A percentile compares a stretch with the other conserved stretches of the same genome.
phyloP scores from a whole-genome alignment of 2,113 vertebrate species.

The Lepus americanus region DNA sequence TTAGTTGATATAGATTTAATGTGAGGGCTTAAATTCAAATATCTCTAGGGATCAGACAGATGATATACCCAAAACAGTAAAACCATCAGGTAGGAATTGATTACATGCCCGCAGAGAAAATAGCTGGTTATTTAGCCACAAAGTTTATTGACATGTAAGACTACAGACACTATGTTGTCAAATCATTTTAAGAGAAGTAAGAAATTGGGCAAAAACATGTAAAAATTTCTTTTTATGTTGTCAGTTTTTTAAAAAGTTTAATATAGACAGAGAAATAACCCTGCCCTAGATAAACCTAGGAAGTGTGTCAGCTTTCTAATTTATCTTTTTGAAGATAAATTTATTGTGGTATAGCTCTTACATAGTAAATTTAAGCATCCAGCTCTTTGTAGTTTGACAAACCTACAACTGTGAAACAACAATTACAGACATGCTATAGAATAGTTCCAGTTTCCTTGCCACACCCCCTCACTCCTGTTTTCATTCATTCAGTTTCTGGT shows the following conservation, averaged over 20 bases:
- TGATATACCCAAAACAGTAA: not conserved
- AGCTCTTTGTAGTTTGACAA: slow-evolving; percentile 21
- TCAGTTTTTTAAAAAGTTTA: not conserved
- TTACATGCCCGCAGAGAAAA: not conserved
- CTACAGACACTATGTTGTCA: not conserved
- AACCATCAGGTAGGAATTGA: not conserved
- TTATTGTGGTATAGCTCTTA: not conserved
- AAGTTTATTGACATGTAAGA: not conserved
- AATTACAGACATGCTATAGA: not conserved
- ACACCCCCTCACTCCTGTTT: not conserved
- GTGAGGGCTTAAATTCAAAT: not conserved
- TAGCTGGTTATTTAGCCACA: not conserved
- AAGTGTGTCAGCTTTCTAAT: not conserved
- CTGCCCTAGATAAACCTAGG: not conserved
- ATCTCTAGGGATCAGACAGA: not conserved
- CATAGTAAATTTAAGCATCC: not conserved
- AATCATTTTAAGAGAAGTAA: not conserved
- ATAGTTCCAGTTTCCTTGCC: not conserved
- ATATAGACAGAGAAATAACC: not conserved
- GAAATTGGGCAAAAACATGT: not conserved
- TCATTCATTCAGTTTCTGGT: not conserved
- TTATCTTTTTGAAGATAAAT: slow-evolving; percentile 18
- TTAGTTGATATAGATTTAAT: not conserved
- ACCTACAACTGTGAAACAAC: not conserved
- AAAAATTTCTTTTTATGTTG: not conserved